Evolutionary conservation across 1,140 invertebrate genomes (phyloP).

Genomic region (Araneus ventricosus): DNA sequence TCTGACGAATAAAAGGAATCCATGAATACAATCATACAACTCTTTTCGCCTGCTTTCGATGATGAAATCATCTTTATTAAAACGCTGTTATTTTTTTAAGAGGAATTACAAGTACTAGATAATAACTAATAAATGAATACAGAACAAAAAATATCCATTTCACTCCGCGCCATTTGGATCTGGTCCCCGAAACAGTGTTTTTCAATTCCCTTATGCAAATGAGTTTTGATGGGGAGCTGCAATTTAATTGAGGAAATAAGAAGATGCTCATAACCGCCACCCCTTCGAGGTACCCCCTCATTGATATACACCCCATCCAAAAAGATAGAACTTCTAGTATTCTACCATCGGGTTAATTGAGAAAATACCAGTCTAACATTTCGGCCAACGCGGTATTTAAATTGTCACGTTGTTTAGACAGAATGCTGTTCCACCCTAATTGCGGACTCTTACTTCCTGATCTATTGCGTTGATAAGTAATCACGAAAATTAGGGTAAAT

Average conservation of each 20-base stretch:
- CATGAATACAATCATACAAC: not conserved
- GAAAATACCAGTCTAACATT: slow-evolving; percentile 74
- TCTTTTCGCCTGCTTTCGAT: not conserved
- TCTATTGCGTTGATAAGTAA: slow-evolving; percentile 75
- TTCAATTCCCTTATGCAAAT: slow-evolving; percentile 75
- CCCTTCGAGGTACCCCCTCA: slow-evolving; percentile 5
- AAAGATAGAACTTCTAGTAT: slow-evolving; percentile 63
- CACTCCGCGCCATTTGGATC: slow-evolving; percentile 5
- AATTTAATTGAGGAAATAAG: slow-evolving; percentile 72
- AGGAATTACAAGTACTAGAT: too few species aligned
- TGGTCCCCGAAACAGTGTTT: slow-evolving; percentile 16
- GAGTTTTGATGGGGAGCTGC: slow-evolving; percentile 66
- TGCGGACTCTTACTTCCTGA: slow-evolving; percentile 73
- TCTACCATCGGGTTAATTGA: slow-evolving; percentile 73
- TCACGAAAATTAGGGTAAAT: slow-evolving; percentile 75
- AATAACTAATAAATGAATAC: not conserved
- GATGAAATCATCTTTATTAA: not conserved
- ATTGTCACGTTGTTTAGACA: slow-evolving; percentile 75
- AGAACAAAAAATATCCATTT: not conserved
- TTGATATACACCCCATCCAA: slow-evolving; percentile 37
- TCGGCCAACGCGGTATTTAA: slow-evolving; percentile 74
- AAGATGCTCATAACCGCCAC: slow-evolving; percentile 46
- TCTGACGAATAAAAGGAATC: not conserved
- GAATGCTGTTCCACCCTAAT: slow-evolving; percentile 74
- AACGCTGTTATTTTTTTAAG: too few species aligned